phyloP scores from a whole-genome alignment of 2,888 invertebrate species.

The Idaea dimidiata region DNA sequence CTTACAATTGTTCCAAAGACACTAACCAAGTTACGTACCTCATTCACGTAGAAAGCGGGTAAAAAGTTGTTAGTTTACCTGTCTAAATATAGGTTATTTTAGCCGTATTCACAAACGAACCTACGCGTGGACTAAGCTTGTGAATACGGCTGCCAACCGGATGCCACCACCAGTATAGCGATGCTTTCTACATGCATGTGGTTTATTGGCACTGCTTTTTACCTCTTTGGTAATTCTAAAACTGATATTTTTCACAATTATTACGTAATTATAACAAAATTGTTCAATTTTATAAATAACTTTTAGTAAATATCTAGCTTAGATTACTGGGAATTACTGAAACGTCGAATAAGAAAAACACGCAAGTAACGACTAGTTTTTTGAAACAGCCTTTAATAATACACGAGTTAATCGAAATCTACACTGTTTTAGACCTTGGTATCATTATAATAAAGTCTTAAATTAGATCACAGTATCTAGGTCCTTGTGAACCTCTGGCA shows the following conservation, averaged over 20 bases:
- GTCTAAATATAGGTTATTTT: neutral
- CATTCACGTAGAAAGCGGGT: neutral
- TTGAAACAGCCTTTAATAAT: constrained; percentile 55
- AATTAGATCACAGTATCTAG: constrained; percentile 80
- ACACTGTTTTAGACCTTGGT: constrained; percentile 59
- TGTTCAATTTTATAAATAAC: constrained; percentile 13
- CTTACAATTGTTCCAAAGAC: neutral
- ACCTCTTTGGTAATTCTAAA: constrained; percentile 72
- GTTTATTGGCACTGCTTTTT: constrained; percentile 24
- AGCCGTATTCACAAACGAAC: neutral
- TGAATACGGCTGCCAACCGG: too few relatives aligned
- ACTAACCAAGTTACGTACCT: neutral
- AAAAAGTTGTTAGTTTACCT: neutral
- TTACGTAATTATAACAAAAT: constrained; percentile 22
- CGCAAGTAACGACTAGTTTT: constrained; percentile 59
- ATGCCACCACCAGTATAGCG: neutral
- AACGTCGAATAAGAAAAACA: constrained; percentile 41
- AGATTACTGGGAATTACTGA: constrained; percentile 35
- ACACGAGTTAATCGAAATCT: constrained; percentile 45
- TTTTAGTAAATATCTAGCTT: constrained; percentile 13
- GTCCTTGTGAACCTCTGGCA: constrained; percentile 69
- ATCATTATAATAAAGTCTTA: constrained; percentile 63
- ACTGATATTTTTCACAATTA: constrained; percentile 21
- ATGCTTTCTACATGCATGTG: neutral
- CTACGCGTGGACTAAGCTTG: too few relatives aligned